Conservation (phyloP, 2,888 invertebrate species). For the Xanthorhoe designata region DNA sequence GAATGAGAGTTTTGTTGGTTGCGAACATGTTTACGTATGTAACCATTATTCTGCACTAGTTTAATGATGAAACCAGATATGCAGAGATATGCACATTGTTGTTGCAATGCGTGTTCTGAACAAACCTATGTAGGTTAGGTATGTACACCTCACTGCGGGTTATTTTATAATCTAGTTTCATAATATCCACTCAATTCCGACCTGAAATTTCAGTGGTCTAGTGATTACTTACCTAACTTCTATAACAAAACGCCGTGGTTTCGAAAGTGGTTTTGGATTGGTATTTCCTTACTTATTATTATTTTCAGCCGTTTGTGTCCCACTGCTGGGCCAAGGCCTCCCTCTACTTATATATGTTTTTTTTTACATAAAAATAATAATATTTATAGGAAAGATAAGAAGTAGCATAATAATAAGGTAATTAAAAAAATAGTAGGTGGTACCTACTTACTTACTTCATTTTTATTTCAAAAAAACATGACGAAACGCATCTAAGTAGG, state of each 20-base stretch:
- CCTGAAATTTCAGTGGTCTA: neutral
- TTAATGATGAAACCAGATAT: constrained; percentile 27
- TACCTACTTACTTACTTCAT: too few species aligned
- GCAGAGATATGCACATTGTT: constrained; percentile 31
- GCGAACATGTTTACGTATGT: neutral
- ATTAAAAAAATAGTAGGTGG: too few species aligned
- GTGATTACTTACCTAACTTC: neutral
- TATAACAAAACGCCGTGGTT: too few species aligned
- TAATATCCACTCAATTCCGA: neutral
- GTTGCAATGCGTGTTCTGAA: constrained; percentile 23
- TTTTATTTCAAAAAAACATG: too few species aligned
- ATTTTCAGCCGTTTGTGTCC: too few species aligned
- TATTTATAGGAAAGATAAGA: too few species aligned
- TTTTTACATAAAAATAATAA: too few species aligned
- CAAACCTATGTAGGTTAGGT: neutral
- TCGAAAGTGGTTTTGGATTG: neutral
- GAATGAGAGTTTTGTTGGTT: constrained; percentile 3
- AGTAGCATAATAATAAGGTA: too few species aligned
- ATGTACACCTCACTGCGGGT: constrained; percentile 1
- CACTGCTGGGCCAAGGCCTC: too few species aligned
- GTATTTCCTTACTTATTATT: too few species aligned
- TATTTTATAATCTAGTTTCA: constrained; percentile 7
- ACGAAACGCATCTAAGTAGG: too few species aligned
- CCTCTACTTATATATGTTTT: too few species aligned
- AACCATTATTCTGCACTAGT: constrained; percentile 11